Conservation (phyloP, 2,113 vertebrate species). For the Aegithalos caudatus region DNA sequence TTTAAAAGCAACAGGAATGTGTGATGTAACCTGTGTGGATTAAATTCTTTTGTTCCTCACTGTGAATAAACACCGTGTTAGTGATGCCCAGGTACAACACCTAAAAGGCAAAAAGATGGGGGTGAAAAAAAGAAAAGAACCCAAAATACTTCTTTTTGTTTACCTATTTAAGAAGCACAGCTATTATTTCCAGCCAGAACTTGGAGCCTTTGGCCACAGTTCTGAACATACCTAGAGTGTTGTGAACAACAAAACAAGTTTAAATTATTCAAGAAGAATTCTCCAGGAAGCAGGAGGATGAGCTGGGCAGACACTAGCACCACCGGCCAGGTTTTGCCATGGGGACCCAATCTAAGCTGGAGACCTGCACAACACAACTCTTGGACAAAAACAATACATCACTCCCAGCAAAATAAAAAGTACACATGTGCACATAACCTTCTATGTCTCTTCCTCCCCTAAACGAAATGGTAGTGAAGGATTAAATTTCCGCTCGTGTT, state of each 20-base stretch:
- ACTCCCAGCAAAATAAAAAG: neutral
- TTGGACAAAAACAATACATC: neutral
- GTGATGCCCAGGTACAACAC: neutral
- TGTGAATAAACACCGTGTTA: neutral
- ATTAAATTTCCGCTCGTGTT: neutral
- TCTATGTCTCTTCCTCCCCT: neutral
- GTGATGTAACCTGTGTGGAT: neutral
- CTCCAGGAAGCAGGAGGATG: neutral
- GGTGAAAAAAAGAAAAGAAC: rapidly evolving
- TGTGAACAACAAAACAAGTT: neutral
- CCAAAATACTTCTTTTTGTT: neutral
- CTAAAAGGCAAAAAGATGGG: neutral
- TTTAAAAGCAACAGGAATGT: neutral
- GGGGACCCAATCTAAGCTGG: neutral
- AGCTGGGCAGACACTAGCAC: neutral
- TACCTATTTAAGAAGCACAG: neutral
- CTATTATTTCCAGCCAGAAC: neutral
- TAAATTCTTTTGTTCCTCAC: neutral
- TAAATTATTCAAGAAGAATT: neutral
- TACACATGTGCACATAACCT: neutral
- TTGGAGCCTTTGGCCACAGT: neutral
- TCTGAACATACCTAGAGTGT: neutral
- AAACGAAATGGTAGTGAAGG: neutral
- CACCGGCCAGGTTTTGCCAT: neutral
- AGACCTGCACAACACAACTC: neutral